Base-by-base conservation (phyloP, 2,888 invertebrate species). In the Steinernema carpocapsae region DNA sequence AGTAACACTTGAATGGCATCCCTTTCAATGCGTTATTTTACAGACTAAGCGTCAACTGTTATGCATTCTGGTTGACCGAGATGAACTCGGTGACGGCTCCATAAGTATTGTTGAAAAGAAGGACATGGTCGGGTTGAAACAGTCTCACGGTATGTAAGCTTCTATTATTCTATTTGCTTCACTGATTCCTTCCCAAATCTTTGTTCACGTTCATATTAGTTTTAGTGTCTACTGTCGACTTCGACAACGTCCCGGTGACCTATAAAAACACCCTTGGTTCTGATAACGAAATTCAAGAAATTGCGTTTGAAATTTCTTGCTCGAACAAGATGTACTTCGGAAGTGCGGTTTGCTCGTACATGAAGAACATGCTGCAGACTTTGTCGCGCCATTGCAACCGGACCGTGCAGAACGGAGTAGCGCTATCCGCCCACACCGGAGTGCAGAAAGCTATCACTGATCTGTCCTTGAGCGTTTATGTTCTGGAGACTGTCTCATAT, bases 401-500 rank as follows among this genome's bases (percentile, higher is more conserved):
- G 14, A 76, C 48, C 19, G 24, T 64, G 3, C 64, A n/a, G 32
- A 64, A 64, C 26, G 64, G 64, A 3, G 32, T 32, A 12, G 14
- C 64, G 4, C 7, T 64, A n/a, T 64, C 83, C 22, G 76, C 80
- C 22, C 75, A 76, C 37, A 74, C 81, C 32, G 77, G 83, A 22
- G 72, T 82, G 12, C 80, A 81, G 64, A 59, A 74, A 26, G 71
- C 81, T 7, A 64, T 83, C 29, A 76, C 75, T 19, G 59, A 83
- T 22, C 59, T 83, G 32, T 80, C 73, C 14, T 71, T 81, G 46
- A 71, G 64, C 22, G 70, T 84, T 14, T 86, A 84, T 72, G 78
- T 84, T 1, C 77, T 86, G 22, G 86, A 86, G 73, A 80, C 85
- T 4, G 76, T 83, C n/a, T 72, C 82, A n/a, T 86, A 86, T 74